phyloP scores from a whole-genome alignment of 2,888 invertebrate species.

The Sipha maydis region DNA sequence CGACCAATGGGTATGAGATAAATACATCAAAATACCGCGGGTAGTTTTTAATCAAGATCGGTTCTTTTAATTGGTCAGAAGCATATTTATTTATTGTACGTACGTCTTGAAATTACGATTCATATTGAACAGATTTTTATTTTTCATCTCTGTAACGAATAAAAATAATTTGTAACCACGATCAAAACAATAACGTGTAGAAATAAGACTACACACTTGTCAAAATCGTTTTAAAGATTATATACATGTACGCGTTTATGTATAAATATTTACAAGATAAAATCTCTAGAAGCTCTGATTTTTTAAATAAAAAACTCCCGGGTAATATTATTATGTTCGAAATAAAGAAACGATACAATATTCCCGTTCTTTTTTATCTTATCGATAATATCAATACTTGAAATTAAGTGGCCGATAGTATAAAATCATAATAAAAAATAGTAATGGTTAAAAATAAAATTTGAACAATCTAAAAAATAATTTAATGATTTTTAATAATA shows the following conservation, averaged over 20 bases:
- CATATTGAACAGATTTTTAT: not conserved
- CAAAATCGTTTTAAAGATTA: not conserved
- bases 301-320: not conserved
- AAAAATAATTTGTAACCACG: no score
- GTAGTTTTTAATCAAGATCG: slow-evolving; percentile 21
- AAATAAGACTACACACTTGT: not conserved
- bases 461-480: not conserved
- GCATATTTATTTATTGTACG: not conserved
- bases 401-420: not conserved
- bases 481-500: not conserved
- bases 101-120: not conserved
- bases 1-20: slow-evolving; percentile 14
- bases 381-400: not conserved
- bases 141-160: no score
- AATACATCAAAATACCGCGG: slow-evolving; percentile 20
- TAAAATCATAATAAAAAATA: not conserved
- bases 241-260: not conserved
- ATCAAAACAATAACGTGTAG: not conserved
- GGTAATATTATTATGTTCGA: not conserved
- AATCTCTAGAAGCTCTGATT: not conserved
- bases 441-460: not conserved
- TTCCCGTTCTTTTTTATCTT: not conserved
- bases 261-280: not conserved
- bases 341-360: no score
- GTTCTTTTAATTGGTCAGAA: slow-evolving; percentile 21